Percentiles rank a stretch among this genome's conserved stretches.
phyloP scores from a whole-genome alignment of 2,113 vertebrate species.

The Poicephalus gulielmi region DNA sequence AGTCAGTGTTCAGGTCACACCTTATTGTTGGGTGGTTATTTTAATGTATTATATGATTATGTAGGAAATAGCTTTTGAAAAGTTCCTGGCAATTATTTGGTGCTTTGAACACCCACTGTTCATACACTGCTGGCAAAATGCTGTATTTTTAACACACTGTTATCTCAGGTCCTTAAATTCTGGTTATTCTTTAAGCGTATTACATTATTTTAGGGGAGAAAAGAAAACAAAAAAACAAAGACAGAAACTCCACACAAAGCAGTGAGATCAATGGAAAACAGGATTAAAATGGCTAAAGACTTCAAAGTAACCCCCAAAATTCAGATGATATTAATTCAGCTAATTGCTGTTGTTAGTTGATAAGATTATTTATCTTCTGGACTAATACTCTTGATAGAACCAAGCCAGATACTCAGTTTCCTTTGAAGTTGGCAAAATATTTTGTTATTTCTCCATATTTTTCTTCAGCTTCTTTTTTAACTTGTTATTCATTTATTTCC shows the following conservation, averaged over 20 bases:
- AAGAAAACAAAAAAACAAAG: not conserved
- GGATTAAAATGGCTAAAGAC: not conserved
- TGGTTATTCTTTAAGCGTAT: not conserved
- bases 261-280: not conserved
- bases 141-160: not conserved
- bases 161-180: not conserved
- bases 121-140: not conserved
- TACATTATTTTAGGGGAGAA: not conserved
- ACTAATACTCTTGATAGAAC: not conserved
- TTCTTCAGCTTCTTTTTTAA: not conserved
- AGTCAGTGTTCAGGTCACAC: not conserved
- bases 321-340: not conserved
- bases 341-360: not conserved
- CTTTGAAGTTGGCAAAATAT: not conserved
- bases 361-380: not conserved
- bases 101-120: not conserved
- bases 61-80: not conserved
- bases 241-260: not conserved
- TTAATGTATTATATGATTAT: not conserved
- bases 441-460: not conserved
- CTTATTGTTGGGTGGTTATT: not conserved
- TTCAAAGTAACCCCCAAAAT: not conserved
- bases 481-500: not conserved
- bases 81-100: not conserved
- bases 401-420: accelerated